Evolutionary conservation across 2,113 vertebrate genomes (phyloP).

Genomic region (Rhineura floridana): DNA sequence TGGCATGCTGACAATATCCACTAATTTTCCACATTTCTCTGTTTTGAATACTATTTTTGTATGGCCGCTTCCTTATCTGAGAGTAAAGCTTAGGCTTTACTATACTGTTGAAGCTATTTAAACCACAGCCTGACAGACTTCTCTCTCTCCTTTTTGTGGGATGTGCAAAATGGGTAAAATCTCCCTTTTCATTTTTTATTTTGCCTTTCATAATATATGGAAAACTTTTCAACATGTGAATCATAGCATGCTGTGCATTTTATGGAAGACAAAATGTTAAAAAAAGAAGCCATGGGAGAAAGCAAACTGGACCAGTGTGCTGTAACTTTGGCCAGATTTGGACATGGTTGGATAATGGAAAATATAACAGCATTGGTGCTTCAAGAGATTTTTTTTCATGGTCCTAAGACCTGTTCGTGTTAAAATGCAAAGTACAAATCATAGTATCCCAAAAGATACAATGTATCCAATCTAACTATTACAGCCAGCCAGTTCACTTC

Average conservation of each 20-base stretch:
- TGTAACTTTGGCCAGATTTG: background rate
- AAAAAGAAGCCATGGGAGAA: too few relatives aligned
- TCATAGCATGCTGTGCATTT: background rate
- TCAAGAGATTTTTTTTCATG: too few relatives aligned
- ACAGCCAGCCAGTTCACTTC: too few relatives aligned
- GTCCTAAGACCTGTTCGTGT: background rate
- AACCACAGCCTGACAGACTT: constrained; percentile 1
- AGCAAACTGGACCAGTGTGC: background rate
- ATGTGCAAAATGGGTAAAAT: constrained; percentile 14
- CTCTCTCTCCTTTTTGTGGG: constrained; percentile 15
- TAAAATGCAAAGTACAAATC: background rate
- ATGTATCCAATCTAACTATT: too few relatives aligned
- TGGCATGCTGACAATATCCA: constrained; percentile 22
- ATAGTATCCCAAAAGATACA: background rate
- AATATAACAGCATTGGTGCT: background rate
- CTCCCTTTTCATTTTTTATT: background rate
- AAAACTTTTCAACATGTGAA: background rate
- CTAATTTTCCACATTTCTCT: constrained; percentile 1
- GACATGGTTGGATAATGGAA: background rate
- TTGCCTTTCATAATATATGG: background rate
- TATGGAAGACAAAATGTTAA: background rate
- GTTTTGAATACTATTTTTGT: constrained; percentile 1
- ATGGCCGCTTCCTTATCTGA: background rate
- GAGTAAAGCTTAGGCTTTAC: constrained; percentile 6
- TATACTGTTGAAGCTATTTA: constrained; percentile 24